These are phyloP conservation scores for Elgaria multicarinata DNA, from an alignment of 2,113 vertebrate genomes.

Conservation along the genomic window DNA sequence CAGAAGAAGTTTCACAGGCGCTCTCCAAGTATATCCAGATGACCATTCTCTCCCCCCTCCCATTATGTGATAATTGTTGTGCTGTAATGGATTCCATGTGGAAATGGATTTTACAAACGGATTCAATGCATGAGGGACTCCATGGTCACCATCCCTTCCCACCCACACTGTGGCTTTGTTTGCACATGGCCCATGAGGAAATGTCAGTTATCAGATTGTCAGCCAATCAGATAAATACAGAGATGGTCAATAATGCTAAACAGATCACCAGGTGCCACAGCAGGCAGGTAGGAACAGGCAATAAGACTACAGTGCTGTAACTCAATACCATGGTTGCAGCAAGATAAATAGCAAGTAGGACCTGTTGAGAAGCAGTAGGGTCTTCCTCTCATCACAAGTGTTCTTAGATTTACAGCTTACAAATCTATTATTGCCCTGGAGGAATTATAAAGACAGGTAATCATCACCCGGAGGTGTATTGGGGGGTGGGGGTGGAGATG, in stretches of 20 bases:
- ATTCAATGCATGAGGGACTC: neutral
- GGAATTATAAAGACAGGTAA: neutral
- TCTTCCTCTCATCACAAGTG: neutral
- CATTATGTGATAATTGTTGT: neutral
- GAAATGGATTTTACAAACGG: neutral
- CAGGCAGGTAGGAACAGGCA: neutral
- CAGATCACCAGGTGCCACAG: neutral
- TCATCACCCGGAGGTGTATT: neutral
- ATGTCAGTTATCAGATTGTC: neutral
- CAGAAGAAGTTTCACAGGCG: slow-evolving; percentile 2
- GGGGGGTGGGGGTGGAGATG: neutral
- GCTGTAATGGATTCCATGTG: neutral
- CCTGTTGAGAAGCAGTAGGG: neutral
- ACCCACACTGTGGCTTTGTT: neutral
- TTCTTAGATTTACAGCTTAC: neutral
- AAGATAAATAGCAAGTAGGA: neutral
- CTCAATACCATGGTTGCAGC: too few species aligned
- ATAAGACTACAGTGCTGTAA: neutral
- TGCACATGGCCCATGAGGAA: neutral
- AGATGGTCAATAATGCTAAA: neutral
- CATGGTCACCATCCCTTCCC: neutral
- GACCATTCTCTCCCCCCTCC: neutral
- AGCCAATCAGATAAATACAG: neutral
- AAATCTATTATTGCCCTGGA: neutral
- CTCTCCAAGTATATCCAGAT: slow-evolving; percentile 19